phyloP scores from a whole-genome alignment of 2,888 invertebrate genomes.

The Anodontia alba region DNA sequence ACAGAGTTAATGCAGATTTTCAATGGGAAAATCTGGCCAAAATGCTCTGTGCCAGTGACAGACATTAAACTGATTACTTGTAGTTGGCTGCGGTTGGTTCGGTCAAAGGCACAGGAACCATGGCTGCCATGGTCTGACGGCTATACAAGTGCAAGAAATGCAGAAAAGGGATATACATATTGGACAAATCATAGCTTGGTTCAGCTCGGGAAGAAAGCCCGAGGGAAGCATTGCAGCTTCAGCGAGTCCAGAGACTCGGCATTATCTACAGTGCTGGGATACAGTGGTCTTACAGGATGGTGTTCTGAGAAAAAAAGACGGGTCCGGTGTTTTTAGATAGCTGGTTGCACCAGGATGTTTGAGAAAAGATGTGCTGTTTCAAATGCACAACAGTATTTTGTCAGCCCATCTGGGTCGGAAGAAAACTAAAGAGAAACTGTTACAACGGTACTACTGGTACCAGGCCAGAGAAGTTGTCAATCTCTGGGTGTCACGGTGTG shows the following conservation, averaged over 20 bases:
- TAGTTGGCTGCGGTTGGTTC: too few species aligned
- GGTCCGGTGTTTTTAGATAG: slow-evolving; percentile 26
- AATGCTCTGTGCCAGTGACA: too few species aligned
- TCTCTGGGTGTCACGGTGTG: slow-evolving; percentile 34
- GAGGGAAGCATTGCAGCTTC: too few species aligned
- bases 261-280: too few species aligned
- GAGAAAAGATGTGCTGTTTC: too few species aligned
- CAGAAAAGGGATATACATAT: slow-evolving; percentile 34
- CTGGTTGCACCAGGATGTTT: too few species aligned
- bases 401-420: slow-evolving; percentile 47
- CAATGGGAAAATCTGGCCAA: too few species aligned
- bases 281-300: slow-evolving; percentile 31
- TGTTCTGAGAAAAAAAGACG: slow-evolving; percentile 26
- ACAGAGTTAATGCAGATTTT: too few species aligned
- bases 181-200: slow-evolving; percentile 24
- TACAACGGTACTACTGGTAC: slow-evolving; percentile 41
- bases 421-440: slow-evolving; percentile 35
- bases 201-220: background rate
- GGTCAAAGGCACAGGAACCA: background rate
- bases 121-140: slow-evolving; percentile 19
- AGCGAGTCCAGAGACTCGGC: too few species aligned
- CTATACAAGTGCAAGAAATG: slow-evolving; percentile 9
- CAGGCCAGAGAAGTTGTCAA: slow-evolving; percentile 38
- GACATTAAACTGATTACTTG: too few species aligned
- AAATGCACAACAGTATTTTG: slow-evolving; percentile 31